Percentiles rank a stretch among this genome's conserved stretches.
phyloP scores from a whole-genome alignment of 1,140 invertebrate species.

The Hydropsyche tenuis region DNA sequence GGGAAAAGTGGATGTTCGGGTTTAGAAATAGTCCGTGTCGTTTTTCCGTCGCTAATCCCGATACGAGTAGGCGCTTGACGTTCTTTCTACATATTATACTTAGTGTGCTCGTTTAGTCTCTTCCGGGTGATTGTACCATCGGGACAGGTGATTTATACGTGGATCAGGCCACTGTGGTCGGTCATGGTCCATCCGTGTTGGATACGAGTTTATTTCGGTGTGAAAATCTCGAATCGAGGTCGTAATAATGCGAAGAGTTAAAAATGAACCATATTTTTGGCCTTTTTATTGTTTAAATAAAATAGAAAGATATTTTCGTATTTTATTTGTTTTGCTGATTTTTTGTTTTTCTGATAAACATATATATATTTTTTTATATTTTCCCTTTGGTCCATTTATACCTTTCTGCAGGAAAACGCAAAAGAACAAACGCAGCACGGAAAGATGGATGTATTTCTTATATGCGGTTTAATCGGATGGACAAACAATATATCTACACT shows the following conservation, averaged over 20 bases:
- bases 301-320: no score
- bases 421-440: conserved; percentile 6
- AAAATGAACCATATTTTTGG: no score
- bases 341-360: neutral
- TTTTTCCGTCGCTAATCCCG: neutral
- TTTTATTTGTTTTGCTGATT: no score
- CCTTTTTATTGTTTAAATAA: no score
- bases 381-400: neutral
- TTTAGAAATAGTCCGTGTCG: neutral
- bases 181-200: no score
- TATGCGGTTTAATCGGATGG: conserved; percentile 7
- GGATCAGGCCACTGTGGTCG: neutral
- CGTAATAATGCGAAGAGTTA: no score
- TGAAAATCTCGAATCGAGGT: no score
- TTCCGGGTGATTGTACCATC: conserved; percentile 6
- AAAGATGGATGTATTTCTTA: conserved; percentile 25
- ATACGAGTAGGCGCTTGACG: neutral
- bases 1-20: neutral
- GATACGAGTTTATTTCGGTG: no score
- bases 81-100: neutral
- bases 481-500: conserved; percentile 5
- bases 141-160: conserved; percentile 12
- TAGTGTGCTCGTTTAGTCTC: neutral
- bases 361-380: no score
- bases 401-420: neutral